phyloP scores from a whole-genome alignment of 2,797 vertebrate genomes.

The Tadarida brasiliensis region DNA sequence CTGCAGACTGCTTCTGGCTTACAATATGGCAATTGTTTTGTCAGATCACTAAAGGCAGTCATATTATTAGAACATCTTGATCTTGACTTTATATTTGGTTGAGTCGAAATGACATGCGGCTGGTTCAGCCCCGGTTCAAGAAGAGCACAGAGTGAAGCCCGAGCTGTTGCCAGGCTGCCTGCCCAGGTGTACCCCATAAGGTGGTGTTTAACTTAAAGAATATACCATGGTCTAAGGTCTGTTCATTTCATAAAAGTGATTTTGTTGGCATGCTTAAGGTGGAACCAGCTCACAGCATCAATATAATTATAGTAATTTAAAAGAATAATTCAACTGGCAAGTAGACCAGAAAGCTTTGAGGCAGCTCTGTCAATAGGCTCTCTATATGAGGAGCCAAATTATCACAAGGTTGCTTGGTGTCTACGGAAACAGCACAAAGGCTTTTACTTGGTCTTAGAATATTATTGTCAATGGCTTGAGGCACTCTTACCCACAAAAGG shows the following conservation, averaged over 20 bases:
- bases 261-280: conserved; percentile 1
- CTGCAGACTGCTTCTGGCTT: not conserved
- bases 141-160: not conserved
- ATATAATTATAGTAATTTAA: not conserved
- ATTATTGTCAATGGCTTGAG: not conserved
- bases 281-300: not conserved
- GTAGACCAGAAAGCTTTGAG: not conserved
- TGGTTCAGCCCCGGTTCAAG: not conserved
- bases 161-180: not conserved
- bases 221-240: not conserved
- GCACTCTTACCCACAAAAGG: not conserved
- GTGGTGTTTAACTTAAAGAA: not conserved
- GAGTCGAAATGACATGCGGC: not conserved
- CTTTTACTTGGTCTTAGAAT: not conserved
- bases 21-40: not conserved
- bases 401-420: not conserved
- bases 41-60: not conserved
- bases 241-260: not conserved
- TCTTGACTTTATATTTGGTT: not conserved
- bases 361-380: not conserved
- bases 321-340: not conserved
- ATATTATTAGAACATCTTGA: not conserved
- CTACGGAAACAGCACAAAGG: not conserved
- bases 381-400: not conserved
- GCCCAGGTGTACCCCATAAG: not conserved